Evolutionary conservation across 53 echinoderm and acorn worm genomes (phyloP).

Genomic region (Mesocentrotus franciscanus): DNA sequence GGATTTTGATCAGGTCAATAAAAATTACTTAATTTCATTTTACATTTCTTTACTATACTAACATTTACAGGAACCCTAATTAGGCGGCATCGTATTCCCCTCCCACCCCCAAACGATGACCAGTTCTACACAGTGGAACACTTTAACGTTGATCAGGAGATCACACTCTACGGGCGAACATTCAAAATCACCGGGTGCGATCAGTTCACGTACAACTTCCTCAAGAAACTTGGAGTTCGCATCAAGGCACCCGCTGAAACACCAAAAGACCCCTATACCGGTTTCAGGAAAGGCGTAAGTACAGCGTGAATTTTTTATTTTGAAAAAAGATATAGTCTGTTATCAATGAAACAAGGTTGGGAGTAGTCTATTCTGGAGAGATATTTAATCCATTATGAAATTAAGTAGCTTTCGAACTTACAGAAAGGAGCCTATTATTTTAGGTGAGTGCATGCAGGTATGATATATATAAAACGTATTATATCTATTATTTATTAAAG

Average conservation of each 20-base stretch:
- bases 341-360: too few relatives aligned
- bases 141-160: constrained; percentile 89
- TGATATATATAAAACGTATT: too few relatives aligned
- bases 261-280: constrained; percentile 84
- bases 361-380: too few relatives aligned
- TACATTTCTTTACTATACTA: neutral
- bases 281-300: constrained; percentile 90
- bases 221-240: constrained; percentile 90
- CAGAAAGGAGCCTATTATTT: too few relatives aligned
- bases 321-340: neutral
- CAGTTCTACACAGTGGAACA: constrained; percentile 94
- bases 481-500: too few relatives aligned
- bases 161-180: constrained; percentile 89
- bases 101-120: constrained; percentile 95
- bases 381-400: too few relatives aligned
- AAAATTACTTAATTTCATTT: neutral
- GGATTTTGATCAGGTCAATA: neutral
- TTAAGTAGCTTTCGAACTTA: too few relatives aligned
- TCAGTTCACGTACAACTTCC: constrained; percentile 97
- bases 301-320: neutral
- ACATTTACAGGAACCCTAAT: constrained; percentile 86
- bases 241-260: constrained; percentile 76
- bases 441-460: too few relatives aligned
- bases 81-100: constrained; percentile 92
- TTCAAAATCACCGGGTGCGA: constrained; percentile 97